Base-by-base conservation (phyloP, 2,797 vertebrate genomes). In the Sebastiscus tertius region DNA sequence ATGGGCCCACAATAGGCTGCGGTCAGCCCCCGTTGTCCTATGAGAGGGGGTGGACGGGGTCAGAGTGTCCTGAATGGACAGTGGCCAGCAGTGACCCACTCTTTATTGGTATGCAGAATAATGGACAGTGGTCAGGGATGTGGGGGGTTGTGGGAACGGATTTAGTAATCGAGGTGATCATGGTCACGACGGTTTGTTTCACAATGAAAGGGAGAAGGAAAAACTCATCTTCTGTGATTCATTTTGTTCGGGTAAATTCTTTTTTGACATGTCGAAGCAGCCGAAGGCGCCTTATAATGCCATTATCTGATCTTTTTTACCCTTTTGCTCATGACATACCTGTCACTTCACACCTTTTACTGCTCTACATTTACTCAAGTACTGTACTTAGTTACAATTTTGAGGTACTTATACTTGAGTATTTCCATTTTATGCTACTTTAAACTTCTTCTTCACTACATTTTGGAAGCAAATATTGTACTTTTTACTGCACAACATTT, bases 61-160 rank as follows among this genome's bases (percentile, higher is more conserved):
- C 80, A 79, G 60, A 6, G 34, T n/a, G 68, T 68, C 77, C 85
- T 94, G 92, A 94, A 94, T 90, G 90, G 89, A 84, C 89, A 80
- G 85, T 80, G 89, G 85, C 46, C 93, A 82, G 75, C 63, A 10
- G 79, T 79, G 84, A 83, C 69, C 10, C 33, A 52, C 52, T 75
- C 87, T 89, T 91, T 91, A 85, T 89, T 90, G 90, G 86, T 71
- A 83, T 87, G 87, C 82, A 88, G 87, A 80, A 86, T 90, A 81
- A 85, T 86, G 81, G 83, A 77, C 81, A 81, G 88, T 70, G 92
- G 91, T 84, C 75, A 71, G 87, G 65, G 80, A 29, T 11, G 73
- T 64, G 73, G 88, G 82, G 82, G 56, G 86, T 87, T 92, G 86
- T 95, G 93, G 91, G 93, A 93, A 92, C 54, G 64, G 72, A 75